A percentile compares a stretch with the other conserved stretches of the same genome.
These are phyloP conservation scores for Drosophila triauraria DNA, from an alignment of 1,140 invertebrate genomes.

Conservation along the genomic window DNA sequence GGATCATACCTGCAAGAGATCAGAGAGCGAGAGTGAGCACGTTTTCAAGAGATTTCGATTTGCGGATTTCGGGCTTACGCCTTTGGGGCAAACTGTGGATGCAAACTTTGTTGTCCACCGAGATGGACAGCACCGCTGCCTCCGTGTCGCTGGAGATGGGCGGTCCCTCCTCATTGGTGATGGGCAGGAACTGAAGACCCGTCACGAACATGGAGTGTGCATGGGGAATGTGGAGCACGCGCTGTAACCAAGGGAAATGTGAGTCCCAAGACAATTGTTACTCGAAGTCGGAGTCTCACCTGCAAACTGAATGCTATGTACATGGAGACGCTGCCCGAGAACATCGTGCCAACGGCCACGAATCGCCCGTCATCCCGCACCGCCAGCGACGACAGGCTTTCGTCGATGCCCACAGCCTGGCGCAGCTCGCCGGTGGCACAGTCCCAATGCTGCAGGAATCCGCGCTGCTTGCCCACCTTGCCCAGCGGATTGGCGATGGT, in stretches of 20 bases:
- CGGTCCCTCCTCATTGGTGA: conserved; percentile 87
- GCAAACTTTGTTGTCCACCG: conserved; percentile 96
- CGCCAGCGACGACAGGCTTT: conserved; percentile 93
- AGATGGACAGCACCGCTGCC: conserved; percentile 96
- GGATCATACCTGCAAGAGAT: conserved; percentile 89
- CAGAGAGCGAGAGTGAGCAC: not conserved
- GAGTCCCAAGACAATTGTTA: not conserved
- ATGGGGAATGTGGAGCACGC: conserved; percentile 91
- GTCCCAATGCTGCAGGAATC: conserved; percentile 91
- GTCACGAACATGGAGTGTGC: conserved; percentile 98
- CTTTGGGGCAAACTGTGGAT: conserved; percentile 94
- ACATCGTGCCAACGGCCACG: conserved; percentile 96
- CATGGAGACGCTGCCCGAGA: conserved; percentile 94
- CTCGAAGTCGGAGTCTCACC: conserved; percentile 85
- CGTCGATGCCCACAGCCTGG: conserved; percentile 87
- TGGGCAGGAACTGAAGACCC: conserved; percentile 94
- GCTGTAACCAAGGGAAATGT: conserved; percentile 86
- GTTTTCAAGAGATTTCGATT: not conserved
- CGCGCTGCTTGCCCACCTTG: conserved; percentile 89
- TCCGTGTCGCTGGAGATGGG: conserved; percentile 90
- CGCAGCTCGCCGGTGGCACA: conserved; percentile 86
- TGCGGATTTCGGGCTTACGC: conserved; percentile 87
- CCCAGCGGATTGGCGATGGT: conserved; percentile 92
- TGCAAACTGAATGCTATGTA: conserved; percentile 96
- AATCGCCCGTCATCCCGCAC: conserved; percentile 96